These are phyloP conservation scores for Pomacea maculata DNA, from an alignment of 1,140 invertebrate genomes.

Conservation along the genomic window DNA sequence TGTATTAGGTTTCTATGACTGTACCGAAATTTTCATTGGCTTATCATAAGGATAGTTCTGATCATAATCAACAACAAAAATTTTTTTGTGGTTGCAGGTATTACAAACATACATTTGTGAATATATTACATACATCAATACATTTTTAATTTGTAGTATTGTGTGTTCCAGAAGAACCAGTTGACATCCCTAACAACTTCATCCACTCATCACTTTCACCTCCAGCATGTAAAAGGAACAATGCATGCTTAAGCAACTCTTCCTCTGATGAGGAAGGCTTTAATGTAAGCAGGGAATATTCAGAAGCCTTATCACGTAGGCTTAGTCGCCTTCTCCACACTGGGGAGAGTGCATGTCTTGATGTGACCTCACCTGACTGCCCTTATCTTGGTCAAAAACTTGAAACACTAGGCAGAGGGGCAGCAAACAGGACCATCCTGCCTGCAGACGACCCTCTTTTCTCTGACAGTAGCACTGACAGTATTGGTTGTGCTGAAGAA, in stretches of 20 bases:
- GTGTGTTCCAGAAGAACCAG: not conserved
- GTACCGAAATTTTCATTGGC: too few species aligned
- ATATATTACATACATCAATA: too few species aligned
- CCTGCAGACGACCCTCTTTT: not conserved
- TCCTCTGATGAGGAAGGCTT: slow-evolving; percentile 18
- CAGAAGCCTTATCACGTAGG: slow-evolving; percentile 11
- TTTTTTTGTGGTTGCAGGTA: too few species aligned
- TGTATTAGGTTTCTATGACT: too few species aligned
- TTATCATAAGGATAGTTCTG: too few species aligned
- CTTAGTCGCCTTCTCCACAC: slow-evolving; percentile 6
- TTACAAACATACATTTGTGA: too few species aligned
- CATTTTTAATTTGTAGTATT: not conserved
- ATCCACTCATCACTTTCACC: not conserved
- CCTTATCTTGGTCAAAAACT: slow-evolving; percentile 9
- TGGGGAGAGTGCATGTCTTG: slow-evolving; percentile 6
- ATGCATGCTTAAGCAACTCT: not conserved
- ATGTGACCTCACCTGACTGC: slow-evolving; percentile 29
- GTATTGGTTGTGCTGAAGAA: too few species aligned
- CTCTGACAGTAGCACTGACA: not conserved
- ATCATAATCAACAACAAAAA: too few species aligned
- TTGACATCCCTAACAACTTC: not conserved
- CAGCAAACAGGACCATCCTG: slow-evolving; percentile 14
- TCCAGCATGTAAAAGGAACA: not conserved
- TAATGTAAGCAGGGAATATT: not conserved
- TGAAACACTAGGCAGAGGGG: not conserved